phyloP scores from a whole-genome alignment of 2,888 invertebrate genomes.

The Cremastinae sp. region DNA sequence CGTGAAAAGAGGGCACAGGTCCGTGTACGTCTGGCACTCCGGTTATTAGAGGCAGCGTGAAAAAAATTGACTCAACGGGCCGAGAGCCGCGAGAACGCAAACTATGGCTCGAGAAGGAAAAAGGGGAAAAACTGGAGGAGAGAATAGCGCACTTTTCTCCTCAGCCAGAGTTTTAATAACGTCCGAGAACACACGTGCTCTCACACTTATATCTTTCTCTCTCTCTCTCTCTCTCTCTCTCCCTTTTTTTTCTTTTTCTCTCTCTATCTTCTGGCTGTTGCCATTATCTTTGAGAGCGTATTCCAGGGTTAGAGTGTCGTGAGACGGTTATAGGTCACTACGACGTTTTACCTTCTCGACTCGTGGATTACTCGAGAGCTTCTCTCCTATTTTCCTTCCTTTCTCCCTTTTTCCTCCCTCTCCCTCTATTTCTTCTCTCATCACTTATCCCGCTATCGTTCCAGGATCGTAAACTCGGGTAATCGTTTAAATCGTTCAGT shows the following conservation, averaged over 20 bases:
- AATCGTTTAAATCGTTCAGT: slow-evolving; percentile 8
- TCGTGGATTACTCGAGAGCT: slow-evolving; percentile 15
- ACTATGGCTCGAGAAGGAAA: no score
- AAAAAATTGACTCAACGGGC: not conserved
- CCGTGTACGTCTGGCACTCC: slow-evolving; percentile 9
- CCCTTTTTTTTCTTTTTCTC: not conserved
- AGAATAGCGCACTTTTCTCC: slow-evolving; percentile 16
- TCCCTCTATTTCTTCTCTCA: slow-evolving; percentile 3
- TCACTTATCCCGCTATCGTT: slow-evolving; percentile 45
- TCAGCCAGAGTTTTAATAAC: slow-evolving; percentile 66
- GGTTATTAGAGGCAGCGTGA: slow-evolving; percentile 8
- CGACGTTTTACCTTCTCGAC: slow-evolving; percentile 25
- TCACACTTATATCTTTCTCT: slow-evolving; percentile 3
- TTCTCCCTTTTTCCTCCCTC: slow-evolving; percentile 50
- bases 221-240: not conserved
- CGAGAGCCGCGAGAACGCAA: no score
- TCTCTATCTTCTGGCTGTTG: not conserved
- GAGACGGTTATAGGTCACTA: slow-evolving; percentile 51
- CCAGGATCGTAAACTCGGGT: slow-evolving; percentile 53
- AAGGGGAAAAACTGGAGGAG: not conserved
- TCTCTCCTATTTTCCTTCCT: slow-evolving; percentile 13
- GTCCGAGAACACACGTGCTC: slow-evolving; percentile 53
- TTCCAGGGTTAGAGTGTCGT: slow-evolving; percentile 67
- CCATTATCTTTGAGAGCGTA: slow-evolving; percentile 73
- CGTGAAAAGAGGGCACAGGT: not conserved